Conservation (phyloP, 2,113 vertebrate species). For the Centropus unirufus region DNA sequence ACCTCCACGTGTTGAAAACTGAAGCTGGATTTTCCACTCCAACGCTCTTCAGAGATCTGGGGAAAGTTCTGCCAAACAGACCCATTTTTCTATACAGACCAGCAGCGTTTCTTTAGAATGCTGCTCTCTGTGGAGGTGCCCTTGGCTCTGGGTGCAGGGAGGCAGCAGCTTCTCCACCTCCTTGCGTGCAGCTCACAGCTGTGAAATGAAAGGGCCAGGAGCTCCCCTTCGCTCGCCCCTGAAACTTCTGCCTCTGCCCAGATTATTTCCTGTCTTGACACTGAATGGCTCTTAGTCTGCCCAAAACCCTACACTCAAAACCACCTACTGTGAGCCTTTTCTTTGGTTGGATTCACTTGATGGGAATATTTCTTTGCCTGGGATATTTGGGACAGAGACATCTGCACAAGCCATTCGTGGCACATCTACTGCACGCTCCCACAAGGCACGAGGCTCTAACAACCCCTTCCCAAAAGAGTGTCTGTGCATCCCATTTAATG, state of each 20-base stretch:
- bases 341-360: background rate
- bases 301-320: background rate
- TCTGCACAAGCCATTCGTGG: fast-evolving
- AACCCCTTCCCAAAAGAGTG: background rate
- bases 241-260: background rate
- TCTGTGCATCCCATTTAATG: background rate
- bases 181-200: fast-evolving
- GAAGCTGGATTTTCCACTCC: background rate
- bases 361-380: background rate
- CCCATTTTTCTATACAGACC: background rate
- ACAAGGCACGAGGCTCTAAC: background rate
- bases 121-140: background rate
- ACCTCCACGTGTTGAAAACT: background rate
- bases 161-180: background rate
- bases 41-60: background rate
- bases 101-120: background rate
- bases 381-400: background rate
- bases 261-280: background rate
- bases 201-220: background rate
- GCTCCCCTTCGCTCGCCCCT: background rate
- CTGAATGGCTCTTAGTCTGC: background rate
- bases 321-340: background rate
- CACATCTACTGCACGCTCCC: background rate
- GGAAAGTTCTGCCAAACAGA: background rate
- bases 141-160: background rate